A percentile compares a stretch with the other conserved stretches of the same genome.
Evolutionary conservation across 2,888 invertebrate species (phyloP).

Genomic region (Tipula vernalis): DNA sequence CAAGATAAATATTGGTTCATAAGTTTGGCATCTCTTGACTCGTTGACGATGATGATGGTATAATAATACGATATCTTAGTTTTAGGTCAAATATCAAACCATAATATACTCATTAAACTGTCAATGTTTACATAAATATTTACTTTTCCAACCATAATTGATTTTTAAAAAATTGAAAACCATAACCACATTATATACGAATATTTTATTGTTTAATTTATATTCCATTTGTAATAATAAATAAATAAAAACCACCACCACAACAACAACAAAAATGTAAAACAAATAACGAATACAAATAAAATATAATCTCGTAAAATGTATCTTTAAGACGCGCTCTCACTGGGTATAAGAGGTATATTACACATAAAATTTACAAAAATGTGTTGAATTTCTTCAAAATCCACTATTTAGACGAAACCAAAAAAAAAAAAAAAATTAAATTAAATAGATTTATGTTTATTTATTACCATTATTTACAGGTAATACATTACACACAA

Average conservation of each 20-base stretch:
- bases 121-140: slow-evolving; percentile 4
- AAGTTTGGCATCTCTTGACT: not conserved
- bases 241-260: not conserved
- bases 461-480: not conserved
- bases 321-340: not conserved
- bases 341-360: not conserved
- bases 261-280: not conserved
- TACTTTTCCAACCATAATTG: not conserved
- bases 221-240: slow-evolving; percentile 4
- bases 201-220: not conserved
- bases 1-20: not conserved
- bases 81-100: not conserved
- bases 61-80: not conserved
- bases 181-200: not conserved
- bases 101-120: not conserved
- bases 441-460: not conserved
- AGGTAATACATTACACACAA: not conserved
- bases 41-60: not conserved
- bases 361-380: not conserved
- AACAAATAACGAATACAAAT: not conserved
- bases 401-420: not conserved
- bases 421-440: not conserved
- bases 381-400: not conserved
- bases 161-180: not conserved
- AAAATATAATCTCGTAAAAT: not conserved